These are phyloP conservation scores for Dorcus hopei DNA, from an alignment of 2,888 invertebrate species.

Conservation along the genomic window DNA sequence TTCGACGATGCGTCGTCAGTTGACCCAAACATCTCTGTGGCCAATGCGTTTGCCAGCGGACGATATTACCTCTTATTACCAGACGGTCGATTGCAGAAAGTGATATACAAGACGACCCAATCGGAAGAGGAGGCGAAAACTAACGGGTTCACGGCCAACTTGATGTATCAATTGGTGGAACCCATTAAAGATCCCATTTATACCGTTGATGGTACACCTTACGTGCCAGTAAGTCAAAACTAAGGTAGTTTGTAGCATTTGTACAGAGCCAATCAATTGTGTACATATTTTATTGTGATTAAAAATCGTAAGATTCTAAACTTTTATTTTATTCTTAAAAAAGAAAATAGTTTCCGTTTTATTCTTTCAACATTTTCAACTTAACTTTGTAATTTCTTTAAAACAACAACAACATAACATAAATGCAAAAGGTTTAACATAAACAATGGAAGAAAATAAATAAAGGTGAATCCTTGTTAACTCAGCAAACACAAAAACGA, in stretches of 20 bases:
- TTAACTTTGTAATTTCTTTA: no score
- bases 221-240: neutral
- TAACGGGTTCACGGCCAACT: slow-evolving; percentile 45
- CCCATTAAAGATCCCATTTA: slow-evolving; percentile 47
- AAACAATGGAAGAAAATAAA: no score
- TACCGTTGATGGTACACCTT: slow-evolving; percentile 19
- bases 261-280: no score
- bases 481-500: no score
- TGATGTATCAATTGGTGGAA: slow-evolving; percentile 38
- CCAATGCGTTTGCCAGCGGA: slow-evolving; percentile 35
- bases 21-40: slow-evolving; percentile 27
- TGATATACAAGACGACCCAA: slow-evolving; percentile 42
- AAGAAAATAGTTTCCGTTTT: no score
- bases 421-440: no score
- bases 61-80: slow-evolving; percentile 47
- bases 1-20: neutral
- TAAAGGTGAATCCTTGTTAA: no score
- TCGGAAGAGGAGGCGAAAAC: slow-evolving; percentile 35
- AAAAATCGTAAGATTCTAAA: no score
- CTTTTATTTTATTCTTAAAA: no score
- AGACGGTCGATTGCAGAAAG: slow-evolving; percentile 45
- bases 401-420: no score
- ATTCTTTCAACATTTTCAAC: no score
- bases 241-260: neutral
- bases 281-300: no score